Evolutionary conservation across 2,113 vertebrate species (phyloP), one percentile per base, ranked within the genome.

Genomic region (Pithys albifrons): DNA sequence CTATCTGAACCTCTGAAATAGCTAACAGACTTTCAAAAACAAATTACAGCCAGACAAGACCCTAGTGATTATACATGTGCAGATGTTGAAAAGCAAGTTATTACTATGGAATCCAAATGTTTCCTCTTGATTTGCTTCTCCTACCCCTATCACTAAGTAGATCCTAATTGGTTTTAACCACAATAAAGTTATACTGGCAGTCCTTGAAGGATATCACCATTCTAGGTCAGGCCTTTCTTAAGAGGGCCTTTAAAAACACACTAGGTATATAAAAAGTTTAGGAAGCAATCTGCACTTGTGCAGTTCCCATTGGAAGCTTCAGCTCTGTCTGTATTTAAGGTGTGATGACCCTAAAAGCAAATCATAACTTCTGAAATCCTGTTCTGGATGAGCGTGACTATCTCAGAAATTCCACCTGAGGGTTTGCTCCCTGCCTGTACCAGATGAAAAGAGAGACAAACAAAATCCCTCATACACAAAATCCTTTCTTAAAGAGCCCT

Each of bases 1-100:
- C 82, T 87, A 46, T 37, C 83, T 51, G 39, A 92, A 81, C 33
- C 54, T 83, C 76, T 74, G 41, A 77, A 85, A 87, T 85, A 69
- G 66, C 51, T 73, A 95, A 84, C 54, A 88, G 80, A 76, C 77
- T 88, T 91, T 70, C 24, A 76, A 55, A 83, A 96, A 7, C 49
- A 77, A 73, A 73, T 85, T 78, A 73, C 12, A 95, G n/a, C 79
- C 70, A 89, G 76, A 80, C 48, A 82, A 52, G 54, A 52, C 51
- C 35, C 74, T 58, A 54, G 45, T 55, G 28, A 93, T 78, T 85
- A 65, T 23, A 61, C 23, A 25, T 27, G 19, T 91, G 66, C 71
- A 95, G 62, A 88, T 87, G 35, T 33, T 83, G 33, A 80, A 91
- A 67, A 87, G 37, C 71, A 91, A 72, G 54, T 33, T 83, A 57